phyloP scores from a whole-genome alignment of 2,797 vertebrate genomes.

The Nannoperca obscura region DNA sequence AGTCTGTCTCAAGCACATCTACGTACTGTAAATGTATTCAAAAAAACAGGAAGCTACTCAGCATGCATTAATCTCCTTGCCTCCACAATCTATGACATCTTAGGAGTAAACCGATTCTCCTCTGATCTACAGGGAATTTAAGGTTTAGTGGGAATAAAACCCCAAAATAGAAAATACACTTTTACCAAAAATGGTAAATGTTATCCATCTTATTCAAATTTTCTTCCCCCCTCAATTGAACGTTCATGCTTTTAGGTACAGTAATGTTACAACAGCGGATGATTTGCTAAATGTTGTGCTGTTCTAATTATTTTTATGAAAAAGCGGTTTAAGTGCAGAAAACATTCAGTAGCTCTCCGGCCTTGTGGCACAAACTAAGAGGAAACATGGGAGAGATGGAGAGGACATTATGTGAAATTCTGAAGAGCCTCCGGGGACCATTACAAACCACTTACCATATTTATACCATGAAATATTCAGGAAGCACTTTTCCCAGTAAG shows the following conservation, averaged over 20 bases:
- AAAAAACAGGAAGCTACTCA: constrained; percentile 48
- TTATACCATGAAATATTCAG: constrained; percentile 82
- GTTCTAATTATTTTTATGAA: constrained; percentile 19
- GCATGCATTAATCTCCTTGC: constrained; percentile 21
- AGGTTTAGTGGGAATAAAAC: not conserved
- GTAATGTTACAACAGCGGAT: not conserved
- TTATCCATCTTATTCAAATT: not conserved
- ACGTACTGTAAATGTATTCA: constrained; percentile 48
- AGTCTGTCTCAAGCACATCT: constrained; percentile 45
- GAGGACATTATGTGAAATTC: constrained; percentile 66
- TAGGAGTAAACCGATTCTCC: not conserved
- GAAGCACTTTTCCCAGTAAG: constrained; percentile 63
- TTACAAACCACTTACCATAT: constrained; percentile 79
- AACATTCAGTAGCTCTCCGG: constrained; percentile 37
- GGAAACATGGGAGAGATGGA: constrained; percentile 45
- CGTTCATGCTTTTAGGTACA: not conserved
- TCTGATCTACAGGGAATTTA: not conserved
- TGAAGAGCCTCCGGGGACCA: constrained; percentile 67
- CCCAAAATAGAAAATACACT: not conserved
- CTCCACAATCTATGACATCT: constrained; percentile 13
- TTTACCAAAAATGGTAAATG: not conserved
- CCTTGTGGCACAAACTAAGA: constrained; percentile 28
- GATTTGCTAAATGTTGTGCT: not conserved
- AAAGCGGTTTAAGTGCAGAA: constrained; percentile 27
- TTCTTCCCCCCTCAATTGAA: not conserved